A percentile compares a stretch with the other conserved stretches of the same genome.
phyloP scores from a whole-genome alignment of 2,888 invertebrate genomes.

The Drosophila mayaguana region DNA sequence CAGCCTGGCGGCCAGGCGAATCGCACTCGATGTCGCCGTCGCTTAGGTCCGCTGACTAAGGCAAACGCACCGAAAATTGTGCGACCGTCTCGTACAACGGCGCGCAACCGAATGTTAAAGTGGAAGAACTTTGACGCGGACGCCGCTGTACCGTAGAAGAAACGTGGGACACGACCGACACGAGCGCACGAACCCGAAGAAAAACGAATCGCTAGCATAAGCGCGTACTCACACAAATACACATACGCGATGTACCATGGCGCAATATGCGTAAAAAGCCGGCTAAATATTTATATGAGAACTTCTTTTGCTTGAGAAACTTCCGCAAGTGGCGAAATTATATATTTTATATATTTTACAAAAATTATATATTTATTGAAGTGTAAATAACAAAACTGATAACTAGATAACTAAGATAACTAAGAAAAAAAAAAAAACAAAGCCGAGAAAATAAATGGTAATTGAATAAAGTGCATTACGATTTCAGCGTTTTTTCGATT shows the following conservation, averaged over 20 bases:
- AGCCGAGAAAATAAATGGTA: no score
- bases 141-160: constrained; percentile 43
- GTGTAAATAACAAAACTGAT: no score
- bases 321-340: constrained; percentile 1
- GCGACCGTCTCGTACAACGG: constrained; percentile 85
- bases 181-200: constrained; percentile 23
- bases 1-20: constrained; percentile 48
- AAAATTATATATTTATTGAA: no score
- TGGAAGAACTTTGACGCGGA: constrained; percentile 67
- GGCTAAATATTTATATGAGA: constrained; percentile 18
- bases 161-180: constrained; percentile 24
- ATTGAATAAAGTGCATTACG: not conserved
- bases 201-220: constrained; percentile 30
- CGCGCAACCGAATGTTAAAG: constrained; percentile 84
- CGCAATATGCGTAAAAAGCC: constrained; percentile 24
- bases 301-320: not conserved
- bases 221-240: constrained; percentile 15
- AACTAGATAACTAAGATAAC: no score
- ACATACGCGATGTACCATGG: constrained; percentile 39
- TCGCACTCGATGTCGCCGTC: constrained; percentile 18
- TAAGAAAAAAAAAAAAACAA: no score
- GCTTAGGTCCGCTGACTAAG: constrained; percentile 15
- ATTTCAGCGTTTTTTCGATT: no score
- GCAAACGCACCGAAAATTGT: constrained; percentile 80
- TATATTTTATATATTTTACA: not conserved